phyloP scores from a whole-genome alignment of 2,113 vertebrate species.

The Hemicordylus capensis region DNA sequence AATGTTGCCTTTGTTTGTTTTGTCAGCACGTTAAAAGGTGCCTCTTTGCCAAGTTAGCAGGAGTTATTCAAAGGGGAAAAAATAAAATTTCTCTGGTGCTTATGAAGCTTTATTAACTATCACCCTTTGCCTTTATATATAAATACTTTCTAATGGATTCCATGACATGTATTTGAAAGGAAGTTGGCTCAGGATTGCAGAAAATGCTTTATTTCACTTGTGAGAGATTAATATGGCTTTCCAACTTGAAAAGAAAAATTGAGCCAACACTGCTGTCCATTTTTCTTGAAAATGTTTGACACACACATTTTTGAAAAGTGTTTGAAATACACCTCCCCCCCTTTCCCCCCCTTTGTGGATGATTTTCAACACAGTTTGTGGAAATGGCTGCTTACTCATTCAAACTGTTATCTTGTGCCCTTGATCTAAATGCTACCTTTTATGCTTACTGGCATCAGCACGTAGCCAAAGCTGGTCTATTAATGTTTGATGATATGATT shows the following conservation, averaged over 20 bases:
- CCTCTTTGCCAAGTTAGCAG: too few species aligned
- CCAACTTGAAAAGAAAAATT: too few species aligned
- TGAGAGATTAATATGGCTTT: too few species aligned
- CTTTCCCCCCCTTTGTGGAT: too few species aligned
- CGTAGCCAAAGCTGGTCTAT: neutral
- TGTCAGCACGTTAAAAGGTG: too few species aligned
- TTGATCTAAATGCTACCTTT: neutral
- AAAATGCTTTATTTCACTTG: too few species aligned
- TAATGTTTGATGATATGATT: neutral
- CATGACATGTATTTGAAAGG: too few species aligned
- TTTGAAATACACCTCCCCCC: too few species aligned
- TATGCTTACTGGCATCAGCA: neutral
- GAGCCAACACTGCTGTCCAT: neutral
- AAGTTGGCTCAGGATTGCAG: too few species aligned
- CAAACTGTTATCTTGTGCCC: neutral
- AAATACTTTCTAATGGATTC: too few species aligned
- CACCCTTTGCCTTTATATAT: too few species aligned
- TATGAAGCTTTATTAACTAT: neutral
- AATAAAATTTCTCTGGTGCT: neutral
- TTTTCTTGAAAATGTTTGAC: neutral
- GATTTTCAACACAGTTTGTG: neutral
- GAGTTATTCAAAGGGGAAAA: neutral
- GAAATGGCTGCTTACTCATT: neutral
- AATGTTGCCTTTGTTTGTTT: too few species aligned
- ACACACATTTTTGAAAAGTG: neutral